Conservation (phyloP, 2,888 invertebrate species). For the Crematogaster levior region DNA sequence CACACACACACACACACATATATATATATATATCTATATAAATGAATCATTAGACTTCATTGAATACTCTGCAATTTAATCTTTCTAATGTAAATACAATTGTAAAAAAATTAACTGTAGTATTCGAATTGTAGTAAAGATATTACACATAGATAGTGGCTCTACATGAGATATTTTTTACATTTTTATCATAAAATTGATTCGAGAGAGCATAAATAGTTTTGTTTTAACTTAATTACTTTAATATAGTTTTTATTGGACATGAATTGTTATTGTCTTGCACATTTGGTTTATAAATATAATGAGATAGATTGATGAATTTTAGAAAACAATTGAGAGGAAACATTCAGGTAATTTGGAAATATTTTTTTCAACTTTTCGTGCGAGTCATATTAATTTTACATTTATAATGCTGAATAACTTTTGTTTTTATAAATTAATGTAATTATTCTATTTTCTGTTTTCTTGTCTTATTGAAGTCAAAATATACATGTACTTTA, state of each 20-base stretch:
- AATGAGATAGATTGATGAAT: not conserved
- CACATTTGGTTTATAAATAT: not conserved
- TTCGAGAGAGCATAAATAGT: not conserved
- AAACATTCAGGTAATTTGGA: not conserved
- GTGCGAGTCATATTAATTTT: not conserved
- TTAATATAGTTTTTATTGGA: not conserved
- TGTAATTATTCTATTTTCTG: not conserved
- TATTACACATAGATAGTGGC: not conserved
- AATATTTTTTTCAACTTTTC: not conserved
- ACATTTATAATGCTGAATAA: not conserved
- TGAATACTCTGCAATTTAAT: not conserved
- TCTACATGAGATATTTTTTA: not conserved
- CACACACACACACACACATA: too few species aligned
- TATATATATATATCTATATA: too few species aligned
- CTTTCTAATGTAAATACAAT: not conserved
- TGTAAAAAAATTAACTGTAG: not conserved
- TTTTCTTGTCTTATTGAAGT: not conserved
- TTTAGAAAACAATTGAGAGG: not conserved
- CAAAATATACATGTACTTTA: not conserved
- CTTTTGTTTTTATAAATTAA: not conserved
- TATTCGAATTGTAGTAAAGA: not conserved
- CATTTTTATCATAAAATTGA: not conserved
- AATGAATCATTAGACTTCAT: conserved; percentile 16
- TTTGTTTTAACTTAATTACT: not conserved
- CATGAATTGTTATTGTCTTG: not conserved